Conservation (phyloP, 2,888 invertebrate species). For the Charanyca ferruginea region DNA sequence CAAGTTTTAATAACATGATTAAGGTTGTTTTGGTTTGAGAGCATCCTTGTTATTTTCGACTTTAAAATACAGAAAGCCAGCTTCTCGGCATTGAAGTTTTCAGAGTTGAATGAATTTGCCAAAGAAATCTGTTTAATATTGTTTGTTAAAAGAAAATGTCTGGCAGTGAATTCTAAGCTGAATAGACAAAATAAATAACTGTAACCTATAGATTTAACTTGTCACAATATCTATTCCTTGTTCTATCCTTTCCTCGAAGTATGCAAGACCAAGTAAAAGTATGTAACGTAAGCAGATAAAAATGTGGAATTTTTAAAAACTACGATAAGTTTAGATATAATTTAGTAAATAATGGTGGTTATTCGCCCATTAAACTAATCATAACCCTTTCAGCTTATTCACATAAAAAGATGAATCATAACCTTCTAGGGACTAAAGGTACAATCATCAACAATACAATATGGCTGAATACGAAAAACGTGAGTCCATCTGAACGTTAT, state of each 20-base stretch:
- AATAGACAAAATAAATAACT: too few species aligned
- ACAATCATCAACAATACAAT: constrained; percentile 47
- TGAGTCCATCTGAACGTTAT: constrained; percentile 39
- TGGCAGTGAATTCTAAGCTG: neutral
- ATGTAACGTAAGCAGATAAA: too few species aligned
- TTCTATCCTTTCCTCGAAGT: too few species aligned
- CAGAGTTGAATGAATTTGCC: constrained; percentile 3
- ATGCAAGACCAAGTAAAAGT: too few species aligned
- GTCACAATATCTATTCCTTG: too few species aligned
- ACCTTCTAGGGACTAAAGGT: constrained; percentile 34
- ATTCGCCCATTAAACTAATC: neutral
- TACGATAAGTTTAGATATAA: too few species aligned
- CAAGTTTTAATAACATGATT: constrained; percentile 55
- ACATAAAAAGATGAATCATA: constrained; percentile 24
- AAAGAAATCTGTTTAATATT: constrained; percentile 23
- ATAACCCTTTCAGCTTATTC: constrained; percentile 21
- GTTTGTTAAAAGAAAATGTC: neutral
- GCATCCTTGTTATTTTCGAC: constrained; percentile 29
- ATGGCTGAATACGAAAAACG: constrained; percentile 56
- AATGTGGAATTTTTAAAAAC: too few species aligned
- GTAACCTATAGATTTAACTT: too few species aligned
- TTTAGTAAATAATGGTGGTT: too few species aligned
- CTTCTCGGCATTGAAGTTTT: constrained; percentile 5
- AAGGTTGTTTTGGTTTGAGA: constrained; percentile 24
- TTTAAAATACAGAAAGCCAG: constrained; percentile 26